A percentile compares a stretch with the other conserved stretches of the same genome.
These are phyloP conservation scores for Phyllostomus discolor DNA, from an alignment of 2,113 vertebrate species.

Conservation along the genomic window DNA sequence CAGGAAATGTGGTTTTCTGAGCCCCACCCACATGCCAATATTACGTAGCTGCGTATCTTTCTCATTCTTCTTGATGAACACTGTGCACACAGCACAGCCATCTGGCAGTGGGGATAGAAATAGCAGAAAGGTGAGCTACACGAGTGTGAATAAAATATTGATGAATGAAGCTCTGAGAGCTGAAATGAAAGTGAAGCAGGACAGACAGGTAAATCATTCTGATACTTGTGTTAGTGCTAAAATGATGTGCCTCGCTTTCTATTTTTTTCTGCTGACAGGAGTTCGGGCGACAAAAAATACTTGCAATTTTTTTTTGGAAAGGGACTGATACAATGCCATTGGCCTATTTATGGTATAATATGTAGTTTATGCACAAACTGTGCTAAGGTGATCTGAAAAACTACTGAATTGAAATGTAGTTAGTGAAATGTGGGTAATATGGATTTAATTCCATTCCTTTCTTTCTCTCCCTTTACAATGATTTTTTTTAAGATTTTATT, in stretches of 20 bases:
- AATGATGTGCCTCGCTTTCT: slow-evolving; percentile 76
- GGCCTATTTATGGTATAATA: not conserved
- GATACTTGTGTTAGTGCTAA: slow-evolving; percentile 81
- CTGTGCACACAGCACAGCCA: slow-evolving; percentile 59
- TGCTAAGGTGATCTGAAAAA: not conserved
- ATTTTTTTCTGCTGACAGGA: slow-evolving; percentile 72
- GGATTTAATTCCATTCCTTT: not conserved
- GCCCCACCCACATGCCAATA: slow-evolving; percentile 48
- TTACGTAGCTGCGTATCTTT: slow-evolving; percentile 5
- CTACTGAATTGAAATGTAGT: not conserved
- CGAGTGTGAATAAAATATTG: slow-evolving; percentile 81
- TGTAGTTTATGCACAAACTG: not conserved
- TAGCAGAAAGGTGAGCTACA: slow-evolving; percentile 78
- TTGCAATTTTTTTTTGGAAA: slow-evolving; percentile 74
- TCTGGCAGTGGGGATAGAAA: slow-evolving; percentile 71
- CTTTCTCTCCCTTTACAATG: not conserved
- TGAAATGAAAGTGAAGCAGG: slow-evolving; percentile 79
- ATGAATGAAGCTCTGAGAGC: slow-evolving; percentile 80
- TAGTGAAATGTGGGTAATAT: not conserved
- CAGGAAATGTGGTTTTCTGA: slow-evolving; percentile 35
- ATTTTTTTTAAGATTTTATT: too few species aligned
- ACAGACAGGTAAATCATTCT: slow-evolving; percentile 81
- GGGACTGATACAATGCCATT: not conserved
- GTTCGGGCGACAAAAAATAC: slow-evolving; percentile 76
- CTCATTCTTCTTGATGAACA: slow-evolving; percentile 69